These are phyloP conservation scores for Aurelia sp. DNA, from an alignment of 30 jellyfish, hydroid and myxozoan genomes.

Conservation along the genomic window DNA sequence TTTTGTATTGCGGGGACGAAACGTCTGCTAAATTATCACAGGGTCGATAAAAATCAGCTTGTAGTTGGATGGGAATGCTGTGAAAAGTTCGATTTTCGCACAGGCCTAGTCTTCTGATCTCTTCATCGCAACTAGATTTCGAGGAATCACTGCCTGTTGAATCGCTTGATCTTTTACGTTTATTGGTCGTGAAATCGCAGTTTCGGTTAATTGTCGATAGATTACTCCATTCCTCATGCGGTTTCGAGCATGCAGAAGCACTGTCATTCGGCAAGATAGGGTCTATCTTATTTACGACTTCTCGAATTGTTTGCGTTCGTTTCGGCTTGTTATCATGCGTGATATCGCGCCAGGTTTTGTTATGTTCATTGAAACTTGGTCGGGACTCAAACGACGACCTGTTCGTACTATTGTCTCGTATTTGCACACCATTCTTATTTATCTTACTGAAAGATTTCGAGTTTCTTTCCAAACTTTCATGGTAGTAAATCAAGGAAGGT, in stretches of 20 bases:
- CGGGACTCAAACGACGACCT: conserved; percentile 24
- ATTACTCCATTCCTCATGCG: conserved; percentile 2
- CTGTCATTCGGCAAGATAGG: conserved; percentile 5
- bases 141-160: conserved; percentile 23
- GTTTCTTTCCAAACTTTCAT: conserved; percentile 25
- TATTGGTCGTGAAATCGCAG: not conserved
- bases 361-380: conserved; percentile 31
- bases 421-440: conserved; percentile 21
- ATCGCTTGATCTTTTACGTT: conserved; percentile 58
- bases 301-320: conserved; percentile 16
- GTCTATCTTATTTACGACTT: conserved; percentile 8
- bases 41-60: not conserved
- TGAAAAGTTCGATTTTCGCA: conserved; percentile 8
- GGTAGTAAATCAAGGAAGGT: conserved; percentile 21
- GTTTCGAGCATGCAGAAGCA: conserved; percentile 14
- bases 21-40: not conserved
- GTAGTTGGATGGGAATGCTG: not conserved
- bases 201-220: not conserved
- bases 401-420: conserved; percentile 29
- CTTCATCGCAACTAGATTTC: conserved; percentile 60
- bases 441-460: not conserved
- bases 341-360: conserved; percentile 18
- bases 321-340: conserved; percentile 20
- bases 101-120: conserved; percentile 29
- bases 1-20: conserved; percentile 14